These are phyloP conservation scores for Hymenochirus boettgeri DNA, from an alignment of 2,113 vertebrate genomes.

Conservation along the genomic window DNA sequence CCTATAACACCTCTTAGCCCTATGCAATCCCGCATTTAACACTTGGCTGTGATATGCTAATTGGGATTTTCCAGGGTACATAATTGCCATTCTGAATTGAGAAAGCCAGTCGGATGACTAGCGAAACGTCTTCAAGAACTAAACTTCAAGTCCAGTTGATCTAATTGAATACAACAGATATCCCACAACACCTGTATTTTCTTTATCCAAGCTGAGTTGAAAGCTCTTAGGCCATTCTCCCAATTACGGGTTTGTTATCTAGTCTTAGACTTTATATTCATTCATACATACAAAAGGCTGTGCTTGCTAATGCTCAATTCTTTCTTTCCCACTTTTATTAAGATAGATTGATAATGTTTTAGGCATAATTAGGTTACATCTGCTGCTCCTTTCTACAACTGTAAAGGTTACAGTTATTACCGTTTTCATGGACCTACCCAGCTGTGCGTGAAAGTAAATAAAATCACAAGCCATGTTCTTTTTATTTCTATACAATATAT, in stretches of 20 bases:
- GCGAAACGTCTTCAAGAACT: no score
- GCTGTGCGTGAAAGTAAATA: conserved; percentile 55
- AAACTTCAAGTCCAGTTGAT: no score
- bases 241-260: neutral
- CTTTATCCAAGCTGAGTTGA: neutral
- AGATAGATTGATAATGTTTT: conserved; percentile 65
- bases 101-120: no score
- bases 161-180: no score
- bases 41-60: no score
- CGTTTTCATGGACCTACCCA: conserved; percentile 60
- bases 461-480: conserved; percentile 46
- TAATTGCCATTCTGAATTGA: no score
- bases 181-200: neutral
- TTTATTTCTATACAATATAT: conserved; percentile 46
- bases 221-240: neutral
- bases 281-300: conserved; percentile 50
- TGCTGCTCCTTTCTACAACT: conserved; percentile 57
- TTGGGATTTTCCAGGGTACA: no score
- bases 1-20: no score
- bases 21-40: no score
- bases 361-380: conserved; percentile 64
- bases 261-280: conserved; percentile 41
- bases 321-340: conserved; percentile 51
- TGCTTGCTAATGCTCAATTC: conserved; percentile 49
- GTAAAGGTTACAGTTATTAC: conserved; percentile 66